Evolutionary conservation across 53 echinoderm and acorn worm species (phyloP), one percentile per base, ranked within the genome.

Genomic region (Actinopyga echinites): DNA sequence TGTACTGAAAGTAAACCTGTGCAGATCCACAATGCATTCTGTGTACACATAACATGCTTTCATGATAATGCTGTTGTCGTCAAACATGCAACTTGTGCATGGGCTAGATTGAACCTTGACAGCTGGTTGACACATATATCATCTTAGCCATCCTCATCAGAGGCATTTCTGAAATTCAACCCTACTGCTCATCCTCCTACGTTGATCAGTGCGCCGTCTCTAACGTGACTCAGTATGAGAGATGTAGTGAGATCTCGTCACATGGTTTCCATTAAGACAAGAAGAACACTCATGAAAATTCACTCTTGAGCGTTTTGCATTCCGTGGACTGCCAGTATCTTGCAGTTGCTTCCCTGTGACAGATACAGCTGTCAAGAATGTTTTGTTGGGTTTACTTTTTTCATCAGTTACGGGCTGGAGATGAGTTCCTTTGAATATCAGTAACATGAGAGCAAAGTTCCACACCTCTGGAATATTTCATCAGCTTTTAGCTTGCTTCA

Each of bases 221-320:
- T 15, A 17, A 49, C 49, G 68, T 68, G 68, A 68, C 68, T 68
- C 68, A 68, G 68, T 68, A 68, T 68, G 68, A 68, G 68, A 30
- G 34, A 38, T 68, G 38, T 19, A 36, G 38, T 68, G 68, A 68
- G 68, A 30, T 15, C 21, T 68, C 21, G 34, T 68, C 68, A 68
- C 68, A 68, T 68, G 68, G 68, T 35, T 68, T 68, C 34, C 68
- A 68, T 68, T 68, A 68, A 68, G 68, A 28, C 34, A 21, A 30
- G 38, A 22, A 3, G 40, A 32, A 32, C 34, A n/a, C 68, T 68
- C 68, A 68, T 68, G 68, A 36, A 68, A 68, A 68, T 68, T 68
- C 68, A 32, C 68, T 36, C 68, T 21, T 34, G 32, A 22, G 34
- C 40, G 22, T 30, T 33, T 36, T 40, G 49, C 49, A 49, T 49